Evolutionary conservation across 1,140 invertebrate genomes (phyloP), one percentile per base, ranked within the genome.

Genomic region (Drosophila pseudoananassae): DNA sequence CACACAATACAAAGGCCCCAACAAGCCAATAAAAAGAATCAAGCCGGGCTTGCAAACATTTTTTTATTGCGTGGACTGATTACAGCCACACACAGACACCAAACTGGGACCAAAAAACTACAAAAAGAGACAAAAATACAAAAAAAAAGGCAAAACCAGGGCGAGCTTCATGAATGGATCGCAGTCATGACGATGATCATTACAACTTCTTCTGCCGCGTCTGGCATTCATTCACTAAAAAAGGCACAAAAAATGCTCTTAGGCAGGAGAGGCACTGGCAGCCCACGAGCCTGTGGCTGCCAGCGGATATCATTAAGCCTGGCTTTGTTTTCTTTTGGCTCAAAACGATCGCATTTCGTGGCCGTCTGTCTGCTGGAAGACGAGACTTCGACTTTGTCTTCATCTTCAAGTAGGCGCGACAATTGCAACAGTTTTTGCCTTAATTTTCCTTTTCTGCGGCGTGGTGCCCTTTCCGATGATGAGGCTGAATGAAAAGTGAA

Each of bases 31-130:
- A 69, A 69, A 69, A 55, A 69, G 66, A 69, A 70, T 56, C 66
- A 56, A 74, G 54, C 68, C 61, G 71, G 64, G 69, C 54, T 89
- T 76, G 84, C 83, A 88, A 88, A 88, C 71, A 79, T 84, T 87
- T 85, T 87, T 85, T 89, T 81, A 90, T 82, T 90, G 87, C 87
- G 87, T 90, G 87, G 87, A 90, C 87, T 90, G 88, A 90, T 90
- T 90, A 90, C 87, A 83, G 58, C 64, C 87, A 79, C 63, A 79
- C 56, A 79, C 55, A 73, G 25, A 46, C 38, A 72, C 29, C 61
- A 36, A 78, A 31, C 27, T 33, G 59, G 17, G 54, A 72, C 38
- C 57, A 12, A 53, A 43, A 57, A 60, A 71, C 31, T 31, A 36
- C 33, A 15, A 43, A 43, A 36, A 10, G 9, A 36, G 12, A 10